phyloP scores from a whole-genome alignment of 2,888 invertebrate species.

The Heteromyza rotundicornis region DNA sequence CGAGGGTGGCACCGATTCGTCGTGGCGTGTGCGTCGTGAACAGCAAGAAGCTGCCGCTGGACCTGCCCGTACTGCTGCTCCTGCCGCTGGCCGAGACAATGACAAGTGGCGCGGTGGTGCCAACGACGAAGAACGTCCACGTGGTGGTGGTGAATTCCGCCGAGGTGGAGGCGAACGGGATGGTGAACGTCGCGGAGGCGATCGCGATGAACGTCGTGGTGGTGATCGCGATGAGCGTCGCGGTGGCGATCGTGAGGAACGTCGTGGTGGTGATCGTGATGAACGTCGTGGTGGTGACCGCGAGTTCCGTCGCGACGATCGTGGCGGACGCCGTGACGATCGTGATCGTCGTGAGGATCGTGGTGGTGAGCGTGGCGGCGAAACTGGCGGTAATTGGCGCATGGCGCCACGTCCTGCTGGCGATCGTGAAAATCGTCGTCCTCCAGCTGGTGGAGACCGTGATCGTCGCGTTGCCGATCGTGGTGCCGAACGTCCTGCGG shows the following conservation, averaged over 20 bases:
- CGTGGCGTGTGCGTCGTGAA: slow-evolving; percentile 39
- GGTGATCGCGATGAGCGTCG: slow-evolving; percentile 35
- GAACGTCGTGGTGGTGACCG: slow-evolving; percentile 39
- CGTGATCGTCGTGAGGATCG: neutral
- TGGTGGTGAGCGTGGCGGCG: slow-evolving; percentile 29
- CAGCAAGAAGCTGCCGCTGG: slow-evolving; percentile 3
- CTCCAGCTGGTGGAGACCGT: slow-evolving; percentile 34
- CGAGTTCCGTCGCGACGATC: slow-evolving; percentile 39
- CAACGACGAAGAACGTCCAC: slow-evolving; percentile 38
- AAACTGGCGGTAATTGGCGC: slow-evolving; percentile 49
- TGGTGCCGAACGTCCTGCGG: slow-evolving; percentile 50
- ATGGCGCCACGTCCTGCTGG: slow-evolving; percentile 50
- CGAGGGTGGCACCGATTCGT: slow-evolving; percentile 31
- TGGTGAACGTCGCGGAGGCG: slow-evolving; percentile 41
- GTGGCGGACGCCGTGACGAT: slow-evolving; percentile 35
- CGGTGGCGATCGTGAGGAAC: slow-evolving; percentile 38
- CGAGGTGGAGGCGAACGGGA: slow-evolving; percentile 36
- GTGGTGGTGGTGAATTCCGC: slow-evolving; percentile 39
- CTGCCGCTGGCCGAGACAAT: slow-evolving; percentile 22
- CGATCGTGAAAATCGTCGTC: slow-evolving; percentile 40
- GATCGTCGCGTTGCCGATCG: too few relatives aligned
- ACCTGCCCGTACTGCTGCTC: slow-evolving; percentile 21
- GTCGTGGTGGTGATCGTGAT: slow-evolving; percentile 37
- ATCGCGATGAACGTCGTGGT: slow-evolving; percentile 33
- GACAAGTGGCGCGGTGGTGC: slow-evolving; percentile 29